Conservation (phyloP, 1,140 invertebrate species). For the Hycleus phaleratus region DNA sequence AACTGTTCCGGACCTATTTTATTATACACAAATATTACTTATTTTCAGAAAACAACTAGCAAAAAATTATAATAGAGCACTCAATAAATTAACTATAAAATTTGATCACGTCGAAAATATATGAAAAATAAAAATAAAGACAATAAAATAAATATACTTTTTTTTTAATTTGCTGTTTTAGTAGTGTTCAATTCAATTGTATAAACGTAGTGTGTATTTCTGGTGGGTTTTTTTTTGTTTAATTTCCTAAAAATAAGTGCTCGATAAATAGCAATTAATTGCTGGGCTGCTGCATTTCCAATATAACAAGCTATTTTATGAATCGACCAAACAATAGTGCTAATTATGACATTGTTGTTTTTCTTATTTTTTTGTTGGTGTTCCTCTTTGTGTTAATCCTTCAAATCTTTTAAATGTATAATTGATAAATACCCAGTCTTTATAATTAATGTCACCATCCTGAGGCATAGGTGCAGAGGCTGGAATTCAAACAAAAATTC, state of each 20-base stretch:
- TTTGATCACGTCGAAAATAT: background rate
- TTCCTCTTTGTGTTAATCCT: slow-evolving; percentile 82
- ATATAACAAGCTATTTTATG: slow-evolving; percentile 8
- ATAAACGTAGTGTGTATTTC: slow-evolving; percentile 3
- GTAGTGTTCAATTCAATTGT: background rate
- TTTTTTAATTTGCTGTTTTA: background rate
- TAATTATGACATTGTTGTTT: background rate
- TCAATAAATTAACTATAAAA: background rate
- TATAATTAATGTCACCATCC: slow-evolving; percentile 80
- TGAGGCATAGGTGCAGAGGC: slow-evolving; percentile 73
- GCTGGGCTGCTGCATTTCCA: slow-evolving; percentile 1
- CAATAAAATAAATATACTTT: background rate
- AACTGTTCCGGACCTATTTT: slow-evolving; percentile 35
- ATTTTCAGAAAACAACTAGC: slow-evolving; percentile 29
- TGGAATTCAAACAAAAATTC: slow-evolving; percentile 43
- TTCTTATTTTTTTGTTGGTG: slow-evolving; percentile 64
- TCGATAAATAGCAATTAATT: slow-evolving; percentile 8
- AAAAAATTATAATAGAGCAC: slow-evolving; percentile 13
- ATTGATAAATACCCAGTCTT: slow-evolving; percentile 99
- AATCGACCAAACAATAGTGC: slow-evolving; percentile 7
- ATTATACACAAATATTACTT: slow-evolving; percentile 24
- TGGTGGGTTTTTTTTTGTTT: background rate
- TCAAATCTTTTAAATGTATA: slow-evolving; percentile 99
- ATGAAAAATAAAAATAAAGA: slow-evolving; percentile 3
- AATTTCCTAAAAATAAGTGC: slow-evolving; percentile 31